Evolutionary conservation across 1,140 invertebrate genomes (phyloP).

Genomic region (Octopus sinensis): DNA sequence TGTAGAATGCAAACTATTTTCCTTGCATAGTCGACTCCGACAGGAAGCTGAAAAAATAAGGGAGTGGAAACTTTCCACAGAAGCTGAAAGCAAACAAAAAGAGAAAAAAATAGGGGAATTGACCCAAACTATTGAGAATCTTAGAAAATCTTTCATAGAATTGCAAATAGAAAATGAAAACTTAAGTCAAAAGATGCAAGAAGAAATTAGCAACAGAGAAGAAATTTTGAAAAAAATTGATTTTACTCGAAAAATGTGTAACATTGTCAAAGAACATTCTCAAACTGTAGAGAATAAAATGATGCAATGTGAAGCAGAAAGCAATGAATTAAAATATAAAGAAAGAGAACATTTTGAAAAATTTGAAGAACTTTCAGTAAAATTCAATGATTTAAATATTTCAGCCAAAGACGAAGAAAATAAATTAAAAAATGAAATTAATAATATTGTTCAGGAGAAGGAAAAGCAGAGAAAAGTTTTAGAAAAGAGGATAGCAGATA

Average conservation of each 20-base stretch:
- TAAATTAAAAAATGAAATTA: conserved; percentile 21
- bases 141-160: conserved; percentile 50
- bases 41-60: conserved; percentile 53
- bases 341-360: conserved; percentile 38
- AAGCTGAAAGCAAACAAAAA: conserved; percentile 53
- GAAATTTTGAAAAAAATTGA: conserved; percentile 39
- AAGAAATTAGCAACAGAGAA: conserved; percentile 38
- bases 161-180: conserved; percentile 51
- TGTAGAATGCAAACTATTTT: conserved; percentile 24
- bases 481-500: neutral
- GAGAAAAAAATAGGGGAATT: conserved; percentile 48
- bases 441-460: neutral
- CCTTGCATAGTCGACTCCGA: conserved; percentile 48
- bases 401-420: conserved; percentile 29
- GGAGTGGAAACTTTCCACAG: conserved; percentile 53
- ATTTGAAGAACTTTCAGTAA: conserved; percentile 38
- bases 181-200: conserved; percentile 41
- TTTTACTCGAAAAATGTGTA: conserved; percentile 39
- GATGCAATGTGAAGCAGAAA: conserved; percentile 37
- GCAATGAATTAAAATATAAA: conserved; percentile 38
- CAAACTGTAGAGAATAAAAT: conserved; percentile 9
- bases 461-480: neutral
- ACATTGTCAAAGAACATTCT: conserved; percentile 36
- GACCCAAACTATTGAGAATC: conserved; percentile 37
- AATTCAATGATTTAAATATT: conserved; percentile 37